Evolutionary conservation across 2,888 invertebrate genomes (phyloP).

Genomic region (Glyphotaelius pellucidus): DNA sequence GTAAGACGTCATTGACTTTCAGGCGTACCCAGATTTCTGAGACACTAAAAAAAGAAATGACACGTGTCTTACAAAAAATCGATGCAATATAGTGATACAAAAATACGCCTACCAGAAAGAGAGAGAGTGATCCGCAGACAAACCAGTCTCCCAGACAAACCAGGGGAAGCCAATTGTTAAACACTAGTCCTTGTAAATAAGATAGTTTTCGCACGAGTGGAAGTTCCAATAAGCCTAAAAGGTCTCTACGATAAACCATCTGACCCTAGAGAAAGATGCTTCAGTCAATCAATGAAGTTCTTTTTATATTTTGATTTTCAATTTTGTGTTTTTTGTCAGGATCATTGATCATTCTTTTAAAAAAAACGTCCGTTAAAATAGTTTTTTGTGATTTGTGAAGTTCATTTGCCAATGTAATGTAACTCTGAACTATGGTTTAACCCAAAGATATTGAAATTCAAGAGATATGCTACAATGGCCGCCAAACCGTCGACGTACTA

Average conservation of each 20-base stretch:
- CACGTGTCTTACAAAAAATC: neutral
- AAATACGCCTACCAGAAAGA: neutral
- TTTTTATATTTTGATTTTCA: neutral
- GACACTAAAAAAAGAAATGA: neutral
- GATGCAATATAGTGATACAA: neutral
- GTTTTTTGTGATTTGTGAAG: neutral
- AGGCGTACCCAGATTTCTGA: neutral
- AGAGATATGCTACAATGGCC: too few species aligned
- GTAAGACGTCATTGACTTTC: neutral
- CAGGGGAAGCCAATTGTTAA: neutral
- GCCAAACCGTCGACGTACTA: too few species aligned
- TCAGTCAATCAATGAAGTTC: neutral
- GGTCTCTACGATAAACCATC: neutral
- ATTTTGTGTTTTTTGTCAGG: neutral
- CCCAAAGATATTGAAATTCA: too few species aligned
- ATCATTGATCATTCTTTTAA: neutral
- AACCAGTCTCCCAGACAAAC: neutral
- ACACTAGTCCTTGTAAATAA: neutral
- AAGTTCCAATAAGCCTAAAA: neutral
- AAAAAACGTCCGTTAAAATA: neutral
- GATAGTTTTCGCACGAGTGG: slow-evolving; percentile 2
- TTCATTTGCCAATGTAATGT: neutral
- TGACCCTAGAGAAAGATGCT: neutral
- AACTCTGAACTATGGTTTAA: neutral
- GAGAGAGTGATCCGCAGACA: too few species aligned